Evolutionary conservation across 2,797 vertebrate genomes (phyloP), one percentile per base, ranked within the genome.

Genomic region (Fringilla coelebs): DNA sequence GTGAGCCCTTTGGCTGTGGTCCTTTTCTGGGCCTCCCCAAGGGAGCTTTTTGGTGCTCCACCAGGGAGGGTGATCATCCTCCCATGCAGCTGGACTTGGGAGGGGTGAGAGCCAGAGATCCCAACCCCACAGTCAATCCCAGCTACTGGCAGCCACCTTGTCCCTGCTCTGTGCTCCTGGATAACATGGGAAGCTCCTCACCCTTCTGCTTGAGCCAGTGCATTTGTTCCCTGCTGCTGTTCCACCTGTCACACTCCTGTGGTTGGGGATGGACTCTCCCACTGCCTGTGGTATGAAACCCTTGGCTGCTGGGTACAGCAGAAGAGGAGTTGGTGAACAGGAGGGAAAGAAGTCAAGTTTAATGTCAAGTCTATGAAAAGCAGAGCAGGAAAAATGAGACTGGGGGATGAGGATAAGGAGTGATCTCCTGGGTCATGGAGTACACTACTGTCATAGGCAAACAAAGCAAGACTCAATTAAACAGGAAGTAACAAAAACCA

Each of bases 241-340:
- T 6, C 4, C 4, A 12, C 6, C 34, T 40, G 6, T 17, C 10
- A 9, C 1, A 0, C 21, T 36, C 32, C 62, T 62, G 60, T 32
- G 13, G 9, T 4, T 5, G 3, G 32, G 51, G 17, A 6, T 74
- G 31, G 48, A 15, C 29, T 60, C 22, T 68, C 26, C 29, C 0
- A 1, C 11, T 52, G 36, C 63, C 58, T 58, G 32, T 0, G 2
- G 10, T 13, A 17, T 13, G 41, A 51, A 51, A 28, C 10, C 11
- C 19, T 81, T 57, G 48, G 19, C 17, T 68, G 15, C 51, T 29
- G 22, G 6, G 5, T 5, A 7, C 17, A 5, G 22, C 5, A 19
- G 63, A 54, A 63, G 32, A 55, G 36, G 32, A 82, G 43, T 4
- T 82, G 55, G 48, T 26, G 71, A 62, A 24, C 7, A 13, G 32